Percentiles rank a stretch among this genome's conserved stretches.
Conservation (phyloP, 2,888 invertebrate species). For the Hartigia nigra region DNA sequence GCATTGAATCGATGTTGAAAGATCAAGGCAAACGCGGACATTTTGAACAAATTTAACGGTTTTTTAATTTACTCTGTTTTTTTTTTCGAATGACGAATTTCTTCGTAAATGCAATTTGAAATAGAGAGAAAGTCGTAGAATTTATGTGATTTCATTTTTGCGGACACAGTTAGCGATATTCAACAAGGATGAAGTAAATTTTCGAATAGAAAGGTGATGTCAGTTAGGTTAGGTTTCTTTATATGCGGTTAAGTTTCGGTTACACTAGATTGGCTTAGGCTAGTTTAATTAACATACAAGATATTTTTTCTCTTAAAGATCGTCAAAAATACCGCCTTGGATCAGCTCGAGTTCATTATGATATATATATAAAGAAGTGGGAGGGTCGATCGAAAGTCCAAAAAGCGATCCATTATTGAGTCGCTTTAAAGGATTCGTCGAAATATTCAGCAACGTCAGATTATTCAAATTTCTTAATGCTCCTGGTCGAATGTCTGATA, state of each 20-base stretch:
- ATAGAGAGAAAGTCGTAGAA: neutral
- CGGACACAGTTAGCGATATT: neutral
- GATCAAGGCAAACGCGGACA: neutral
- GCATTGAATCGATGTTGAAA: neutral
- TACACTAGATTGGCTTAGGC: neutral
- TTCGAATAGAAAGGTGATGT: neutral
- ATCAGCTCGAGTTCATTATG: slow-evolving; percentile 20
- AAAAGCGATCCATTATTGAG: slow-evolving; percentile 52
- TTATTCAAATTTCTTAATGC: slow-evolving; percentile 64
- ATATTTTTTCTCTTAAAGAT: slow-evolving; percentile 15
- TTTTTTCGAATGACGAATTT: neutral
- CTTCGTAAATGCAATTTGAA: neutral
- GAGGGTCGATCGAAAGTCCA: slow-evolving; percentile 33
- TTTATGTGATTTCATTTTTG: neutral
- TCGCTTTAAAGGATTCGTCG: slow-evolving; percentile 60
- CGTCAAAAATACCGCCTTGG: slow-evolving; percentile 27
- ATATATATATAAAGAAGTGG: slow-evolving; percentile 10
- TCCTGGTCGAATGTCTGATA: slow-evolving; percentile 62
- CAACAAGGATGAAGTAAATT: neutral
- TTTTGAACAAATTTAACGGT: neutral
- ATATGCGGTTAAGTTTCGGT: neutral
- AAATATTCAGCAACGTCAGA: slow-evolving; percentile 62
- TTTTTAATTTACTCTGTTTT: neutral
- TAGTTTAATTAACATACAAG: neutral
- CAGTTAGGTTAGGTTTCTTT: neutral